Percentiles rank a stretch among this genome's conserved stretches.
These are phyloP conservation scores for Sardina pilchardus DNA, from an alignment of 2,113 vertebrate species.

Conservation along the genomic window DNA sequence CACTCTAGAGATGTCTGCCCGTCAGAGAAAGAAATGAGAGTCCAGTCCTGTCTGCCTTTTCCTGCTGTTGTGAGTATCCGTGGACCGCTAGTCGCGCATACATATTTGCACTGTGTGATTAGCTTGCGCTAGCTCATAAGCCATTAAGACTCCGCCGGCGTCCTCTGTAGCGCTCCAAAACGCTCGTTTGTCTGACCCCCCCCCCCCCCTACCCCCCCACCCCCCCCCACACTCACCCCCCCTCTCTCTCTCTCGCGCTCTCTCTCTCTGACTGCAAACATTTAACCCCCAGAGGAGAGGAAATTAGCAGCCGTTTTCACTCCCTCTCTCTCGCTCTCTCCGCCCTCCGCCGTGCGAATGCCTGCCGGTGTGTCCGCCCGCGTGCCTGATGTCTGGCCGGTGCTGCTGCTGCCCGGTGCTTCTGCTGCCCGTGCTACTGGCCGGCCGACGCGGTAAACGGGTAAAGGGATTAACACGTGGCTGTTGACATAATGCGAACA, in stretches of 20 bases:
- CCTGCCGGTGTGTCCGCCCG: background rate
- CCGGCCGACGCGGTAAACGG: background rate
- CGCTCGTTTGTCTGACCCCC: background rate
- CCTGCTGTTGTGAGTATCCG: background rate
- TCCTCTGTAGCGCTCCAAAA: background rate
- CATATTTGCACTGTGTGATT: background rate
- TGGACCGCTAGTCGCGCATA: background rate
- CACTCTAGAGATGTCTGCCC: background rate
- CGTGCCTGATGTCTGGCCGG: background rate
- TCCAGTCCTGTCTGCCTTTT: background rate
- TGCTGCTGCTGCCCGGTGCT: background rate
- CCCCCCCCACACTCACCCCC: no score
- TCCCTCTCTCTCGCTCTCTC: background rate
- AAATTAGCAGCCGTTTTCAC: background rate
- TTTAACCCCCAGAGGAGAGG: conserved; percentile 12
- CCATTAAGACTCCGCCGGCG: background rate
- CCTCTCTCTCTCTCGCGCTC: background rate
- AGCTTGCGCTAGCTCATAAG: background rate
- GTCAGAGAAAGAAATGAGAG: no score
- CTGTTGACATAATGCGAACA: conserved; percentile 44
- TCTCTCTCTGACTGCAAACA: background rate
- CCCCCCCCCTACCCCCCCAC: background rate
- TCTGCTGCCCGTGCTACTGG: background rate
- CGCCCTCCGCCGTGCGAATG: background rate
- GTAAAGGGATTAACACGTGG: conserved; percentile 42